phyloP scores from a whole-genome alignment of 2,888 invertebrate species.

The Liodrosophila aerea region DNA sequence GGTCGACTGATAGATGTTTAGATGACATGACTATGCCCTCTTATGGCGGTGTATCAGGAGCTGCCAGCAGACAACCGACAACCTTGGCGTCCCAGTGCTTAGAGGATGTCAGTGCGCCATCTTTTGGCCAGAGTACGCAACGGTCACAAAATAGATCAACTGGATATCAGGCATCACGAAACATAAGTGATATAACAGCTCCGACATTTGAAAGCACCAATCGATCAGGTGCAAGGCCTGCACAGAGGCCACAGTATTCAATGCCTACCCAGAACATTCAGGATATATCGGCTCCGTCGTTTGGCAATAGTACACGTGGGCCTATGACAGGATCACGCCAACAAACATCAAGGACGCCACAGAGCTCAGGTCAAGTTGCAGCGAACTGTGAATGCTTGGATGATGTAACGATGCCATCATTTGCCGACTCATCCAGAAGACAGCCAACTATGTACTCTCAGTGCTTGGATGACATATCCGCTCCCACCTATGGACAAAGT shows the following conservation, averaged over 20 bases:
- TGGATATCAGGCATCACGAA: slow-evolving; percentile 1
- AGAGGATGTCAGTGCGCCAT: no score
- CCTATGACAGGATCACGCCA: no score
- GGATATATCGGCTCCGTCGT: slow-evolving; percentile 4
- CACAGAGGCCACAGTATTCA: not conserved
- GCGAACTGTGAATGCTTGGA: slow-evolving; percentile 6
- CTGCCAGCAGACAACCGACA: no score
- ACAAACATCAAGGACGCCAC: slow-evolving; percentile 4
- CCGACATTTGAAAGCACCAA: slow-evolving; percentile 3
- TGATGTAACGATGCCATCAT: slow-evolving; percentile 37
- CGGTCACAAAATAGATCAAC: not conserved
- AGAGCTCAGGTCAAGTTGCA: not conserved
- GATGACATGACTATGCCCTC: slow-evolving; percentile 18
- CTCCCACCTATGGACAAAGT: slow-evolving; percentile 15
- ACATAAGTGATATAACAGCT: slow-evolving; percentile 3
- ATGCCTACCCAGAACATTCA: slow-evolving; percentile 12
- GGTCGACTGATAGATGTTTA: no score
- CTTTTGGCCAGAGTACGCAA: no score
- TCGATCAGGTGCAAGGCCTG: not conserved
- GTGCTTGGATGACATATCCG: slow-evolving; percentile 25
- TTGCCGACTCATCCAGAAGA: not conserved
- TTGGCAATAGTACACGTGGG: not conserved
- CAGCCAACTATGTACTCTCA: slow-evolving; percentile 11
- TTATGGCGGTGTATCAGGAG: no score
- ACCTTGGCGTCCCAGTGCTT: no score